Base-by-base conservation (phyloP, 1,140 invertebrate genomes). In the Popillia japonica region DNA sequence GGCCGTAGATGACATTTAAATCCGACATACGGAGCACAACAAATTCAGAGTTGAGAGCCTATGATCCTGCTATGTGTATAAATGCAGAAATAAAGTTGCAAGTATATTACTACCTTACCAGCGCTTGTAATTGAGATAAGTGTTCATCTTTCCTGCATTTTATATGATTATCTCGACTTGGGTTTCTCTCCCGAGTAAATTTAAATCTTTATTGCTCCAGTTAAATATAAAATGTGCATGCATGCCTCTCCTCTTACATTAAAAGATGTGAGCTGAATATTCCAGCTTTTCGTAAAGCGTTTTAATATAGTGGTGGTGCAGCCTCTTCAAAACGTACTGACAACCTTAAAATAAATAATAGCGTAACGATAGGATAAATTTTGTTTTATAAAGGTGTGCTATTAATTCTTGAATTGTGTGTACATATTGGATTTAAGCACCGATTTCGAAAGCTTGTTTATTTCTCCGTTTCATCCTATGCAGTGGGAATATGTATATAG, bases 81-180 rank as follows among this genome's bases (percentile, higher is more conserved):
- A 74, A 74, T 74, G 72, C 41, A 41, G 72, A 68, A 68, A 68
- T 74, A 74, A 74, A 74, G 41, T 74, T 42, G 72, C 72, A 44
- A 74, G 72, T 74, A 44, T 74, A 74, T 74, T 40, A 41, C 72
- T 40, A 68, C 61, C 41, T 74, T 74, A 44, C 72, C 72, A 74
- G 11, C 41, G 27, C 17, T 34, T 34, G 72, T 74, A 74, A 74
- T 74, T 74, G 72, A 74, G 72, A 74, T 74, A 74, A 74, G 72
- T 74, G 72, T 74, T 74, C 72, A 74, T 74, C 72, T 74, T 74
- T 74, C 40, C 72, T 74, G 72, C 41, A 74, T 74, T 74, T 74
- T 74, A 74, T 74, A 74, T 40, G 72, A 74, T 74, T 74, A 44
- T 44, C 72, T 41, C 41, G 6, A 20, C 1, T 44, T 68, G 22